Evolutionary conservation across 2,113 vertebrate genomes (phyloP).

Genomic region (Sarotherodon lohbergeri): DNA sequence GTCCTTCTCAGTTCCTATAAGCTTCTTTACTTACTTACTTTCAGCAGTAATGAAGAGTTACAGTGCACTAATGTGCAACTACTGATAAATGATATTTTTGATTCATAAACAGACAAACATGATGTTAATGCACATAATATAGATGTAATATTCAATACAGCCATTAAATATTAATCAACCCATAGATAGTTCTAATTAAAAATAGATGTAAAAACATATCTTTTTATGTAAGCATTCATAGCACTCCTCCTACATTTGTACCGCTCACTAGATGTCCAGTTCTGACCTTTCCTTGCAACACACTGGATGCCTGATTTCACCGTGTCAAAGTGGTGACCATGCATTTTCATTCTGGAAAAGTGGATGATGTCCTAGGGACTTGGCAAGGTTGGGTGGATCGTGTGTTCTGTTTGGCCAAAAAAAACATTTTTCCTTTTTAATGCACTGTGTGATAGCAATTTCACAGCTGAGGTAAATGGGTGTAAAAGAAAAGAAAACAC

Average conservation of each 20-base stretch:
- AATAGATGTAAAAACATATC: rapidly evolving
- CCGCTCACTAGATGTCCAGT: background rate
- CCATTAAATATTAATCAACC: background rate
- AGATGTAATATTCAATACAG: background rate
- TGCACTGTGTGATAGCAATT: background rate
- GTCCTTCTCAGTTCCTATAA: background rate
- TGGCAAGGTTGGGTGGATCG: rapidly evolving
- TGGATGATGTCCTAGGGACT: background rate
- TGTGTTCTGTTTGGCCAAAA: background rate
- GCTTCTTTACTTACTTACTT: background rate
- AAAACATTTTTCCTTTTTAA: background rate
- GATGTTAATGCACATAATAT: background rate
- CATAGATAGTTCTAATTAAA: background rate
- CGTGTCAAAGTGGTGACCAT: rapidly evolving
- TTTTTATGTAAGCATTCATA: background rate
- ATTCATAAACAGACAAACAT: background rate
- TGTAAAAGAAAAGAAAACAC: background rate
- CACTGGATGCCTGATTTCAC: background rate
- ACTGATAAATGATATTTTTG: background rate
- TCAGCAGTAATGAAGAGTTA: rapidly evolving
- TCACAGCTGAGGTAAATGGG: background rate
- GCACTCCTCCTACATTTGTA: background rate
- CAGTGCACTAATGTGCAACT: background rate
- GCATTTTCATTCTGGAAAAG: background rate
- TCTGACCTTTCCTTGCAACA: background rate